These are phyloP conservation scores for Turritopsis dohrnii DNA, from an alignment of 30 jellyfish, hydroid and myxozoan species.

Conservation along the genomic window DNA sequence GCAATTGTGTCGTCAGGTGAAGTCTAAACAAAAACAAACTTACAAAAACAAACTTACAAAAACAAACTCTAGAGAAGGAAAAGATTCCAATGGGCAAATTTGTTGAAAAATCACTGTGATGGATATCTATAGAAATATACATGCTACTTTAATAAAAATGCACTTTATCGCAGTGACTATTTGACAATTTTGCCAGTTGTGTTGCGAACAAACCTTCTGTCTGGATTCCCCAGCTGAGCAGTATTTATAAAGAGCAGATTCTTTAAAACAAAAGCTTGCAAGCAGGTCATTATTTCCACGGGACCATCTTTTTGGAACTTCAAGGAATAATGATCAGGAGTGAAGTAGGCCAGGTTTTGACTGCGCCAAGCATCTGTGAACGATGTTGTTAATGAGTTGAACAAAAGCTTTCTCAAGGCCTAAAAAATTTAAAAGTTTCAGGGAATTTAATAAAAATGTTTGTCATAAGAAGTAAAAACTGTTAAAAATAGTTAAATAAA, in stretches of 20 bases:
- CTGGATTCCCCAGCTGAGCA: neutral
- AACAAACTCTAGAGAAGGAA: neutral
- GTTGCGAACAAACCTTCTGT: neutral
- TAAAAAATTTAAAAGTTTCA: neutral
- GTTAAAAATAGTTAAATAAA: too few species aligned
- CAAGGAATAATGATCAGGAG: constrained; percentile 32
- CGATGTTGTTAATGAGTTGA: constrained; percentile 35
- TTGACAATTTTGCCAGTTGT: neutral
- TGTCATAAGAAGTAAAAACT: neutral
- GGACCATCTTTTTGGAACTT: constrained; percentile 41
- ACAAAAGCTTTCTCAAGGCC: constrained; percentile 37
- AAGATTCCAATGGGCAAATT: neutral
- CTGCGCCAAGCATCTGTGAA: constrained; percentile 40
- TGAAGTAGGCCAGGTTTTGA: constrained; percentile 24
- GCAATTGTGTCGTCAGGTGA: neutral
- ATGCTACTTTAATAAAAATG: too few species aligned
- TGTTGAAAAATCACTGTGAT: too few species aligned
- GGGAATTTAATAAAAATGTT: neutral
- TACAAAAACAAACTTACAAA: neutral
- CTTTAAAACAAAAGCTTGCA: constrained; percentile 58
- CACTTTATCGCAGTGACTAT: neutral
- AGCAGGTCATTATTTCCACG: constrained; percentile 43
- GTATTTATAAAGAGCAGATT: constrained; percentile 33
- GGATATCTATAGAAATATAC: too few species aligned
- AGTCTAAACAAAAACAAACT: constrained; percentile 3